These are phyloP conservation scores for Tachina grossa DNA, from an alignment of 2,888 invertebrate species.

Conservation along the genomic window DNA sequence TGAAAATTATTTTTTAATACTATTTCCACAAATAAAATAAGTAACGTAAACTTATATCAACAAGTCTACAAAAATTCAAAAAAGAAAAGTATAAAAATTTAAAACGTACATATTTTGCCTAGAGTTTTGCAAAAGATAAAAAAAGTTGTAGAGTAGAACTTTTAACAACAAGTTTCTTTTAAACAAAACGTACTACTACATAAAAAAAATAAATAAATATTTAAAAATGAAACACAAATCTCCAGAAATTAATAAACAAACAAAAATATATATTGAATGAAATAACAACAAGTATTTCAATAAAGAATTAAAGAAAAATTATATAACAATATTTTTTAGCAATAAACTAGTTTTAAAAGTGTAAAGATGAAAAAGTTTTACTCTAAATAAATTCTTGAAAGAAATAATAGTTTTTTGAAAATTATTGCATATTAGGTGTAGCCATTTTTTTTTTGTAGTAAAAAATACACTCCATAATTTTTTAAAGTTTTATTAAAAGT, in stretches of 20 bases:
- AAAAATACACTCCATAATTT: no score
- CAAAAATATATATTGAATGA: conserved; percentile 40
- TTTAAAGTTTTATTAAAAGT: no score
- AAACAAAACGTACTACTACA: conserved; percentile 34
- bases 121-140: conserved; percentile 34
- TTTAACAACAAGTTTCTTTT: conserved; percentile 54
- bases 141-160: conserved; percentile 22
- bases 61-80: conserved; percentile 22
- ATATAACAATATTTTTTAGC: conserved; percentile 56
- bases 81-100: conserved; percentile 36
- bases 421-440: background rate
- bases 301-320: conserved; percentile 25
- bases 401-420: conserved; percentile 34
- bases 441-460: background rate
- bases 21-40: conserved; percentile 36
- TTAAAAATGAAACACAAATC: conserved; percentile 37
- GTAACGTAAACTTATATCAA: conserved; percentile 59
- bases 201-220: conserved; percentile 19
- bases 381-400: conserved; percentile 59
- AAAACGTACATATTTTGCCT: conserved; percentile 45
- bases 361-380: conserved; percentile 59
- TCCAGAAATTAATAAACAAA: conserved; percentile 43
- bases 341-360: conserved; percentile 61
- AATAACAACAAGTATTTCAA: conserved; percentile 30
- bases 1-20: conserved; percentile 2